Percentiles rank a stretch among this genome's conserved stretches.
Conservation (phyloP, 2,888 invertebrate genomes). For the Acleris emargana region DNA sequence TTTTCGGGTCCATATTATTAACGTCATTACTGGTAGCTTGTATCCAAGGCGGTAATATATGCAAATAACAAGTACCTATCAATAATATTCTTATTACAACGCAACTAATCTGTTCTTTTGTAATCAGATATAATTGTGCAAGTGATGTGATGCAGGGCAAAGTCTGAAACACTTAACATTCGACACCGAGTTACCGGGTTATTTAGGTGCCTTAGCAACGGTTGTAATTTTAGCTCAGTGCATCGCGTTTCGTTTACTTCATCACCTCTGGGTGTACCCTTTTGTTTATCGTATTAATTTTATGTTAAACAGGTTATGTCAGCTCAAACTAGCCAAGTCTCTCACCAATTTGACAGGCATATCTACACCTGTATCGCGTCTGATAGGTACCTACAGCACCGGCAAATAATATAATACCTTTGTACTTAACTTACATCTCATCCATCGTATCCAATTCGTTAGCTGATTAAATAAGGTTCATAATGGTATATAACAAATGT, state of each 20-base stretch:
- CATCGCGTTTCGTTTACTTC: constrained; percentile 21
- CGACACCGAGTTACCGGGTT: constrained; percentile 19
- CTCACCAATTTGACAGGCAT: too few relatives aligned
- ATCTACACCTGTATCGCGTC: too few relatives aligned
- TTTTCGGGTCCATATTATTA: not conserved
- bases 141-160: constrained; percentile 17
- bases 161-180: constrained; percentile 23
- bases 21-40: not conserved
- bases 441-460: too few relatives aligned
- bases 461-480: too few relatives aligned
- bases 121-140: constrained; percentile 24
- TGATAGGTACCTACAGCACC: too few relatives aligned
- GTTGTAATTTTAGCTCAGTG: constrained; percentile 14
- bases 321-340: too few relatives aligned
- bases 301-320: too few relatives aligned
- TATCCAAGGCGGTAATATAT: not conserved
- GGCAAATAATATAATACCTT: too few relatives aligned
- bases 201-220: constrained; percentile 25
- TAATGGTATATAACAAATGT: too few relatives aligned
- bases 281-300: not conserved
- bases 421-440: too few relatives aligned
- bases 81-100: not conserved
- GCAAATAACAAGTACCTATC: not conserved
- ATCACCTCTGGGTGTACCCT: not conserved
- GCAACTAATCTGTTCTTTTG: constrained; percentile 10